A percentile compares a stretch with the other conserved stretches of the same genome.
Evolutionary conservation across 1,140 invertebrate species (phyloP).

Genomic region (Hyles euphorbiae): DNA sequence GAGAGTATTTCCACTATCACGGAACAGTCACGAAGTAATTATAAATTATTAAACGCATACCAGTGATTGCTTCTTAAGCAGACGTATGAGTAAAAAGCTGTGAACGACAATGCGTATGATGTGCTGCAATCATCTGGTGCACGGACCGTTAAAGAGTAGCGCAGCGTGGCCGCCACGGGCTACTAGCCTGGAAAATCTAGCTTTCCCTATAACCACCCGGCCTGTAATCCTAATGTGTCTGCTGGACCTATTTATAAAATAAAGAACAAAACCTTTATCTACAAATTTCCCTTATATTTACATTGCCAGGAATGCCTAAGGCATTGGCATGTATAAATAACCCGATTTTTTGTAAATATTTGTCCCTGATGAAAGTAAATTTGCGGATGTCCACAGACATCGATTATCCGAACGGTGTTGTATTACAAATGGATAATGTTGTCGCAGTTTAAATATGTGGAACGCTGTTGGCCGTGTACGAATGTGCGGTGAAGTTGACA

Average conservation of each 20-base stretch:
- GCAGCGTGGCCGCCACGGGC: conserved; percentile 48
- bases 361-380: background rate
- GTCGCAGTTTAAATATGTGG: too few relatives aligned
- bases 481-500: too few relatives aligned
- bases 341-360: background rate
- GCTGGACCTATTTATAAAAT: background rate
- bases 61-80: background rate
- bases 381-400: too few relatives aligned
- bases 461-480: too few relatives aligned
- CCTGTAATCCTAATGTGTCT: too few relatives aligned
- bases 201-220: conserved; percentile 44
- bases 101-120: conserved; percentile 21
- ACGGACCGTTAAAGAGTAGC: conserved; percentile 47
- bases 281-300: too few relatives aligned
- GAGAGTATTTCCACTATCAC: too few relatives aligned
- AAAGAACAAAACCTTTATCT: background rate
- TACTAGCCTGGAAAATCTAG: conserved; percentile 53
- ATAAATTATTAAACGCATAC: too few relatives aligned
- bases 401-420: too few relatives aligned
- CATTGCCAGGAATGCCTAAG: background rate
- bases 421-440: too few relatives aligned
- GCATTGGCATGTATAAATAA: conserved; percentile 10
- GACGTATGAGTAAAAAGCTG: background rate
- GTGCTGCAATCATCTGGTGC: conserved; percentile 45
- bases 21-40: too few relatives aligned